Conservation (phyloP, 2,797 vertebrate genomes). For the Luscinia megarhynchos region DNA sequence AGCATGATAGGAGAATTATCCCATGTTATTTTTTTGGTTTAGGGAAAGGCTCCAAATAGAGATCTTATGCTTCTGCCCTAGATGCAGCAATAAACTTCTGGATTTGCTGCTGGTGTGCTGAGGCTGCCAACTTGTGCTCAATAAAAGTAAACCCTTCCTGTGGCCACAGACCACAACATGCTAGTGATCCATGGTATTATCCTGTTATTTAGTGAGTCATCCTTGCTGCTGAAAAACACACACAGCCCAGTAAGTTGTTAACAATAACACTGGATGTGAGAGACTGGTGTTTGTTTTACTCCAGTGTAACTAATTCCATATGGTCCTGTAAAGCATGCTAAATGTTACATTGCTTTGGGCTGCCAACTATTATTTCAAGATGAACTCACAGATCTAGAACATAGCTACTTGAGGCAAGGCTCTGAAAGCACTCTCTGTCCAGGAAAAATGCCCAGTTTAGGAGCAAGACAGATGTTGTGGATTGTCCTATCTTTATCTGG, state of each 20-base stretch:
- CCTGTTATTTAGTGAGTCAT: conserved; percentile 33
- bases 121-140: conserved; percentile 30
- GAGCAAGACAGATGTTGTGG: neutral
- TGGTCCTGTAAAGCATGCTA: neutral
- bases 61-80: neutral
- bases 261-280: conserved; percentile 53
- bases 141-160: conserved; percentile 50
- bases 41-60: neutral
- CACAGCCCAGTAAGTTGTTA: neutral
- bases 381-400: conserved; percentile 4
- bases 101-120: conserved; percentile 1
- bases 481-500: neutral
- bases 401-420: neutral
- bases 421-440: neutral
- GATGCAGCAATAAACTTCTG: neutral
- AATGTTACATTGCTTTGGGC: neutral
- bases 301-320: conserved; percentile 49
- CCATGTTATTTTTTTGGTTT: neutral
- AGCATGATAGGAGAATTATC: neutral
- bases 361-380: conserved; percentile 9
- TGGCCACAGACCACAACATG: conserved; percentile 29
- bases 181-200: neutral
- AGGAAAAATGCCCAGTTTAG: neutral
- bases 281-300: conserved; percentile 48
- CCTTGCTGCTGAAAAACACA: conserved; percentile 1